Conservation (phyloP, 1,140 invertebrate species). For the Drosophila subpulchrella region DNA sequence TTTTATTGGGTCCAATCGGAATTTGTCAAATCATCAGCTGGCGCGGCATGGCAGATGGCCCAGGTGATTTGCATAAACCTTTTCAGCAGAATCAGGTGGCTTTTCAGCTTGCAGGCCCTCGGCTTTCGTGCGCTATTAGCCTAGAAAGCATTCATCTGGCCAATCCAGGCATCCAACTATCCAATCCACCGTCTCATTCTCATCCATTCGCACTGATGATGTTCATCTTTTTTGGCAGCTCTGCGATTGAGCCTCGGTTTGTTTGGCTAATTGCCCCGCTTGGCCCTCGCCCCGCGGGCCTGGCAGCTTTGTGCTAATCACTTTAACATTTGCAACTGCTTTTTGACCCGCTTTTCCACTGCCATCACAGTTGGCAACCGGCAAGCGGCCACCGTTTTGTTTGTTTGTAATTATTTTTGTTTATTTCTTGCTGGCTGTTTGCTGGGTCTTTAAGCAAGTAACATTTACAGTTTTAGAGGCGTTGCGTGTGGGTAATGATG, state of each 20-base stretch:
- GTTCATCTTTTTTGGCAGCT: conserved; percentile 72
- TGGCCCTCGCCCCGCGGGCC: conserved; percentile 18
- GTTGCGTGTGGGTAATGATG: conserved; percentile 73
- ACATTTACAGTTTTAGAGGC: conserved; percentile 75
- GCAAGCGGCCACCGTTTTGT: conserved; percentile 52
- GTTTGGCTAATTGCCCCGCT: conserved; percentile 67
- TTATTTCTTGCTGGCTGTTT: conserved; percentile 31
- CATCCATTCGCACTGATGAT: conserved; percentile 59
- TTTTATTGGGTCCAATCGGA: conserved; percentile 54
- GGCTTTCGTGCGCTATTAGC: conserved; percentile 72
- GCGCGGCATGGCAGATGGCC: conserved; percentile 3
- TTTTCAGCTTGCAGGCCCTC: conserved; percentile 31
- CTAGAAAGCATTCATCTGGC: conserved; percentile 61
- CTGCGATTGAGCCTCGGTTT: conserved; percentile 42
- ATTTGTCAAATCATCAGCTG: conserved; percentile 65
- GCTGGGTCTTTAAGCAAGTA: conserved; percentile 54
- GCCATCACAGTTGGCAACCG: conserved; percentile 23
- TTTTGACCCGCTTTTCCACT: conserved; percentile 76
- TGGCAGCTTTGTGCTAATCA: conserved; percentile 69
- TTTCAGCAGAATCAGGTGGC: conserved; percentile 19
- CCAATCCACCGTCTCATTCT: background rate
- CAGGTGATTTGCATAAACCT: conserved; percentile 68
- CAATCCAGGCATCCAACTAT: background rate
- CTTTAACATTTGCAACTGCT: conserved; percentile 77
- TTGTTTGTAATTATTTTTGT: conserved; percentile 59